These are phyloP conservation scores for Troides aeacus DNA, from an alignment of 2,888 invertebrate genomes.

Conservation along the genomic window DNA sequence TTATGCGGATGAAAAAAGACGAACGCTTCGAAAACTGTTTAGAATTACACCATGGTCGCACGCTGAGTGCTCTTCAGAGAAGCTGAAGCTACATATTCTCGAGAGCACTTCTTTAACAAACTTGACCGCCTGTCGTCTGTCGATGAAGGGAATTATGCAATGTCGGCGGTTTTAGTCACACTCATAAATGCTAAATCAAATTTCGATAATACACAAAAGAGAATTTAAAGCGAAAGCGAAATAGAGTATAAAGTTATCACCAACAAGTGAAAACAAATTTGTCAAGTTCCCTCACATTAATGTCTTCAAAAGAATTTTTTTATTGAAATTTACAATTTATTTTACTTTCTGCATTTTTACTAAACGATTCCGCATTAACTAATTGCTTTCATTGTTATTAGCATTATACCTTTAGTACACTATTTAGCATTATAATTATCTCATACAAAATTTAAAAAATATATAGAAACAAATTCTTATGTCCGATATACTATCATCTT, in stretches of 20 bases:
- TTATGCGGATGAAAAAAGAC: constrained; percentile 62
- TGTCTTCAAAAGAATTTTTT: not conserved
- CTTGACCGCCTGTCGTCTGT: constrained; percentile 67
- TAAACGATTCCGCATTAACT: constrained; percentile 3
- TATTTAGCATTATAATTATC: not conserved
- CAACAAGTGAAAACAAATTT: not conserved
- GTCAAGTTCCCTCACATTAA: not conserved
- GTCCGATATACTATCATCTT: not conserved
- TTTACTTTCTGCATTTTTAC: constrained; percentile 7
- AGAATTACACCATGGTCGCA: constrained; percentile 50
- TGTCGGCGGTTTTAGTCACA: constrained; percentile 52
- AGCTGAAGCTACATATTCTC: constrained; percentile 59
- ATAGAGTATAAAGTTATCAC: not conserved
- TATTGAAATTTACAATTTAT: not conserved
- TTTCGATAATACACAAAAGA: constrained; percentile 30
- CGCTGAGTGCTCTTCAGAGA: constrained; percentile 55
- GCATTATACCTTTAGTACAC: constrained; percentile 28
- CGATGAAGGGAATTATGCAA: constrained; percentile 56
- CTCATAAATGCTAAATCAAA: constrained; percentile 27
- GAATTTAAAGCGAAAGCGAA: constrained; percentile 14
- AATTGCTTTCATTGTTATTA: constrained; percentile 29
- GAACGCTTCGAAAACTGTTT: constrained; percentile 48
- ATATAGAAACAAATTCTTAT: not conserved
- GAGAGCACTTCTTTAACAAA: constrained; percentile 59
- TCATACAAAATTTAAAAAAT: not conserved